These are phyloP conservation scores for Aspidoscelis tigris DNA, from an alignment of 2,113 vertebrate genomes.

Conservation along the genomic window DNA sequence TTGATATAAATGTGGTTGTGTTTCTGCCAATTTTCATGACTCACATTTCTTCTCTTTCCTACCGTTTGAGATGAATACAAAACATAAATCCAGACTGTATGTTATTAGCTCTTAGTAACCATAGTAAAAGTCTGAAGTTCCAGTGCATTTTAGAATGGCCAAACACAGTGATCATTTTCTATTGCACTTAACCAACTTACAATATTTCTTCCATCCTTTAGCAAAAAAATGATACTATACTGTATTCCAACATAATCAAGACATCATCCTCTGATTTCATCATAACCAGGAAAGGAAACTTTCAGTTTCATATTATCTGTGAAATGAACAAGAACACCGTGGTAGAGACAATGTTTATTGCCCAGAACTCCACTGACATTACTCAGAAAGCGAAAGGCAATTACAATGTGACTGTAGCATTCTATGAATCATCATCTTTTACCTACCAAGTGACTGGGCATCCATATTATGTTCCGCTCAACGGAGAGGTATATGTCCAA, in stretches of 20 bases:
- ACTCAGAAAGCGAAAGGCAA: constrained; percentile 27
- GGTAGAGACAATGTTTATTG: constrained; percentile 46
- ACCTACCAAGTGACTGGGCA: neutral
- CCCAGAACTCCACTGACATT: constrained; percentile 9
- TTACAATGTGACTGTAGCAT: constrained; percentile 36
- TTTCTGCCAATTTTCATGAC: neutral
- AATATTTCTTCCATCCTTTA: neutral
- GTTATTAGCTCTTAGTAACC: too few species aligned
- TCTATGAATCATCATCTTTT: constrained; percentile 40
- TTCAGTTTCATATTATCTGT: constrained; percentile 48
- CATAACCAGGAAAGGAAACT: constrained; percentile 39
- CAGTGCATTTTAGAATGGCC: neutral
- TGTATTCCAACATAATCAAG: constrained; percentile 52
- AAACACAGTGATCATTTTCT: neutral
- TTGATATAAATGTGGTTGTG: neutral
- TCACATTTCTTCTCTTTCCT: neutral
- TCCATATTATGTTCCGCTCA: constrained; percentile 51
- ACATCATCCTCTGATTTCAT: constrained; percentile 16
- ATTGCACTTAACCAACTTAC: neutral
- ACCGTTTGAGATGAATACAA: neutral
- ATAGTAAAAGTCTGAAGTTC: neutral
- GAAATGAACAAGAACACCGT: constrained; percentile 50
- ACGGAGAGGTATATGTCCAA: constrained; percentile 53
- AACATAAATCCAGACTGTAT: neutral
- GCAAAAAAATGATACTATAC: constrained; percentile 40